A percentile compares a stretch with the other conserved stretches of the same genome.
phyloP scores from a whole-genome alignment of 1,140 invertebrate species.

The Nylanderia fulva region DNA sequence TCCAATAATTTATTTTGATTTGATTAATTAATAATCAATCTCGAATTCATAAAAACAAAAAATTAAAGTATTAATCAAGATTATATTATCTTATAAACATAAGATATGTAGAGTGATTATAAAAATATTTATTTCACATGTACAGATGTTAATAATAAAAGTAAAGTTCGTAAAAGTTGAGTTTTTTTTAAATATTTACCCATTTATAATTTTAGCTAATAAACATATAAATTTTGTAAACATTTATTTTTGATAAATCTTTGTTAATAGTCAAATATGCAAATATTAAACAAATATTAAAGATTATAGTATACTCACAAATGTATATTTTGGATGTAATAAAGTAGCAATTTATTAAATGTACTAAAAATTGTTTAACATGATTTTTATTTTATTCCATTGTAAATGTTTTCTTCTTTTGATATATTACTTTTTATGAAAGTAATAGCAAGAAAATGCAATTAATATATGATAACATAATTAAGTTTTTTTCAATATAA shows the following conservation, averaged over 20 bases:
- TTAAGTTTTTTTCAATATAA: background rate
- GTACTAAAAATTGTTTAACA: background rate
- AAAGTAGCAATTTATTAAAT: background rate
- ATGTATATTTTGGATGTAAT: slow-evolving; percentile 8
- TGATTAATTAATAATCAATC: slow-evolving; percentile 33
- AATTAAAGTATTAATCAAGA: slow-evolving; percentile 7
- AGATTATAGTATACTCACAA: background rate
- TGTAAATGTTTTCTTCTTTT: background rate
- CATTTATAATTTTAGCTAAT: slow-evolving; percentile 4
- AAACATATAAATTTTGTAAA: background rate
- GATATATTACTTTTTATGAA: background rate
- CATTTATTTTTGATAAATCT: background rate
- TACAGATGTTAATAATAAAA: slow-evolving; percentile 69
- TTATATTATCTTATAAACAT: slow-evolving; percentile 5
- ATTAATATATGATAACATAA: background rate
- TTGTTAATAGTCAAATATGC: background rate
- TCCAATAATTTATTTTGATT: slow-evolving; percentile 19
- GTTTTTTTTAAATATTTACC: background rate
- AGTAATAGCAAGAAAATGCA: background rate
- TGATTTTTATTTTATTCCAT: background rate
- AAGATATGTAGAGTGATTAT: slow-evolving; percentile 58
- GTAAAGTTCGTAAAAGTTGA: slow-evolving; percentile 54
- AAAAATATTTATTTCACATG: slow-evolving; percentile 69
- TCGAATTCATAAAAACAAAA: slow-evolving; percentile 16
- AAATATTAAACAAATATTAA: background rate